A percentile compares a stretch with the other conserved stretches of the same genome.
These are phyloP conservation scores for Mustelus asterias DNA, from an alignment of 2,113 vertebrate species.

Conservation along the genomic window DNA sequence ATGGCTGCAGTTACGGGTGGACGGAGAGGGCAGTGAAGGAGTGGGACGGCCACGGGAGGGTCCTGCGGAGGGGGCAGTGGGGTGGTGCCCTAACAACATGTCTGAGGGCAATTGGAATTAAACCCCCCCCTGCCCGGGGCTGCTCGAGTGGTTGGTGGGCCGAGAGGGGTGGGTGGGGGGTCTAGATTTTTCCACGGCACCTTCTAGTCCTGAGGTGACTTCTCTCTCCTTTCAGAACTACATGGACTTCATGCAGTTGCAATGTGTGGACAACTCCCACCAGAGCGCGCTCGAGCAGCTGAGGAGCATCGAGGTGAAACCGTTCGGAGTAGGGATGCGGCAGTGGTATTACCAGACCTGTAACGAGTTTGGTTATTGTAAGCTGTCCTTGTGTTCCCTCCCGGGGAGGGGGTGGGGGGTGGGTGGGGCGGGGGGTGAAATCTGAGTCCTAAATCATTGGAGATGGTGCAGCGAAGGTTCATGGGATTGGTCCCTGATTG, in stretches of 20 bases:
- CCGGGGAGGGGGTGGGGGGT: too few species aligned
- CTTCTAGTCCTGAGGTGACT: not conserved
- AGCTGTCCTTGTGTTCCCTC: conserved; percentile 36
- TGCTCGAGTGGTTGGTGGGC: not conserved
- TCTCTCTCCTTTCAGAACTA: conserved; percentile 49
- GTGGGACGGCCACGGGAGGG: too few species aligned
- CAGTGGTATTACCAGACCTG: conserved; percentile 80
- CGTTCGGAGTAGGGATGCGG: conserved; percentile 45
- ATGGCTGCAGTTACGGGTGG: too few species aligned
- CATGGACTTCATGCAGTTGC: conserved; percentile 38
- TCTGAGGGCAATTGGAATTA: too few species aligned
- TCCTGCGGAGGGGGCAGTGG: too few species aligned
- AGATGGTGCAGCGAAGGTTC: too few species aligned
- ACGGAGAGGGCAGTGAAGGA: too few species aligned
- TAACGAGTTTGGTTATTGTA: conserved; percentile 79
- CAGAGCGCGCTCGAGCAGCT: conserved; percentile 52
- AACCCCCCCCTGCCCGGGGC: too few species aligned
- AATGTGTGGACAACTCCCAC: conserved; percentile 53
- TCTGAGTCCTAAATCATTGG: too few species aligned
- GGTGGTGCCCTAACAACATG: too few species aligned
- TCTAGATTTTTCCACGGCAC: not conserved
- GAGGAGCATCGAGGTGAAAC: conserved; percentile 46
- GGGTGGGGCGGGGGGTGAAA: too few species aligned
- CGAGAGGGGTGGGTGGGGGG: not conserved
- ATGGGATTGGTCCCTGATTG: too few species aligned